A percentile compares a stretch with the other conserved stretches of the same genome.
These are phyloP conservation scores for Aeoliscus strigatus DNA, from an alignment of 2,797 vertebrate genomes.

Conservation along the genomic window DNA sequence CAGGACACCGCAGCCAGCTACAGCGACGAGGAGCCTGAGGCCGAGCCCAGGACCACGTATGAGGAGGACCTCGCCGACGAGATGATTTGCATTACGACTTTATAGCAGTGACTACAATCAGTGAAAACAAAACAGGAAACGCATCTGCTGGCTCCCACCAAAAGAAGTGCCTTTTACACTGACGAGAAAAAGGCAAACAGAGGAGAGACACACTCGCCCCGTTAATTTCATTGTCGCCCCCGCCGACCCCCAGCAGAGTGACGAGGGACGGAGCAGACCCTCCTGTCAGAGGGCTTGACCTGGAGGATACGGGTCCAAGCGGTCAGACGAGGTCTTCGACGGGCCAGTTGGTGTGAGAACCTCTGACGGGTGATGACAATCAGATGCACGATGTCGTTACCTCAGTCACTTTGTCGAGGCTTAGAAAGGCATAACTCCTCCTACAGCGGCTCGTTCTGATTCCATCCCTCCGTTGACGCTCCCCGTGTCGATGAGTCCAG, in stretches of 20 bases:
- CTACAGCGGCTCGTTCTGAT: slow-evolving; percentile 55
- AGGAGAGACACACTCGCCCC: slow-evolving; percentile 63
- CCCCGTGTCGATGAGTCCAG: slow-evolving; percentile 48
- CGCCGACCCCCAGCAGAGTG: slow-evolving; percentile 54
- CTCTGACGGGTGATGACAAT: slow-evolving; percentile 85
- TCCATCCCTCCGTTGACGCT: slow-evolving; percentile 34
- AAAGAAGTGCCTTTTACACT: slow-evolving; percentile 94
- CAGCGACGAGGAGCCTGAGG: slow-evolving; percentile 93
- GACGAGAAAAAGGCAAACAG: slow-evolving; percentile 84
- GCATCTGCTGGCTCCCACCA: slow-evolving; percentile 79
- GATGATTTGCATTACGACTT: slow-evolving; percentile 99
- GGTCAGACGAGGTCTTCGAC: slow-evolving; percentile 36
- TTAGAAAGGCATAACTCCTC: slow-evolving; percentile 78
- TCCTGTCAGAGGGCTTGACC: slow-evolving; percentile 41
- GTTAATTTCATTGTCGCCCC: slow-evolving; percentile 49
- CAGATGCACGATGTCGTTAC: slow-evolving; percentile 86
- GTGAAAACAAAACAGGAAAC: slow-evolving; percentile 54
- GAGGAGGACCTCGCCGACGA: slow-evolving; percentile 98
- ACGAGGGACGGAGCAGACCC: slow-evolving; percentile 36
- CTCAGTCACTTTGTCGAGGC: slow-evolving; percentile 82
- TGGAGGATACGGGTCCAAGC: slow-evolving; percentile 51
- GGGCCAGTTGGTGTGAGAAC: slow-evolving; percentile 57
- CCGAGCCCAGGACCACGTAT: slow-evolving; percentile 73
- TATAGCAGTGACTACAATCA: slow-evolving; percentile 81
- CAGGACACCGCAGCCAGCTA: slow-evolving; percentile 90